Evolutionary conservation across 1,140 invertebrate genomes (phyloP), one percentile per base, ranked within the genome.

Genomic region (Trypoxylus dichotomus): DNA sequence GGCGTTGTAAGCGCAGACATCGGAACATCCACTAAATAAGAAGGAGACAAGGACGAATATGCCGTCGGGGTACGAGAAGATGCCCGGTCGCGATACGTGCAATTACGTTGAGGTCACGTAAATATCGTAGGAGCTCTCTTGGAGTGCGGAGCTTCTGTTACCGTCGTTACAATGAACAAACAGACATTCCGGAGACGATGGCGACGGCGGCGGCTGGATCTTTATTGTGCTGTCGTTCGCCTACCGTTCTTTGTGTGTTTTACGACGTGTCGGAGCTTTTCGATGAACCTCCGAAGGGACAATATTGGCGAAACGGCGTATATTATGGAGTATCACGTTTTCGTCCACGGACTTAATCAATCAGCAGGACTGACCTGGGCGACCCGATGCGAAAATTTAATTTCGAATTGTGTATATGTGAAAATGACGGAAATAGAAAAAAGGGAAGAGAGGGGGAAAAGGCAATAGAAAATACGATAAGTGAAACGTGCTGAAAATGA

Each of bases 21-120:
- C 15, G 47, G 47, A 54, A 54, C n/a, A 13, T 47, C 43, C n/a
- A 19, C 43, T n/a, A 54, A 29, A 68, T 68, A 68, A 58, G 60
- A 25, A 68, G 6, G 19, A 29, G 60, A 68, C 60, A 68, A 25
- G 60, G 21, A 68, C 60, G 60, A 68, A 68, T 27, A 54, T 19
- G 47, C 19, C 15, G 47, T 19, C 13, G 60, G 60, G 27, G 27
- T 5, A 58, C 47, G 47, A 68, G 60, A 68, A 24, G 19, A 54
- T 54, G 19, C 15, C 47, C 13, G 27, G 27, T 5, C 32, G 32
- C 32, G 60, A 68, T 68, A 68, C 60, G 27, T 29, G 60, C 60
- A 68, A 68, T 68, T 68, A 68, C 60, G 60, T 29, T 68, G 60
- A 68, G 60, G 60, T 68, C 60, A 68, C 60, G 60, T 68, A 68